Evolutionary conservation across 2,797 vertebrate species (phyloP).

Genomic region (Balearica regulorum): DNA sequence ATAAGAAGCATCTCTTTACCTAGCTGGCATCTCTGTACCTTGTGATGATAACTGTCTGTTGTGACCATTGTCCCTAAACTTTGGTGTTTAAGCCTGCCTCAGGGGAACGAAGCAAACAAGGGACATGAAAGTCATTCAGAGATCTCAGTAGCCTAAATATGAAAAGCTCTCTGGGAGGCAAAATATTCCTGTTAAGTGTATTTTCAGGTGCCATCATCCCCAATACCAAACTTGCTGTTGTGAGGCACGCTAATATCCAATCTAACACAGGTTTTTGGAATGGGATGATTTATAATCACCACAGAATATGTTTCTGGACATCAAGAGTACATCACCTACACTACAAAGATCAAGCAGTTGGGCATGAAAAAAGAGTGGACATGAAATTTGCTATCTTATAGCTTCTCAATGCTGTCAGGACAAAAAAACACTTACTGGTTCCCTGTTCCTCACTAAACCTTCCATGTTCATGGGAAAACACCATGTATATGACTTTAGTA

Average conservation of each 20-base stretch:
- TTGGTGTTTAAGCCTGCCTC: not conserved
- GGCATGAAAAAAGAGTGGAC: not conserved
- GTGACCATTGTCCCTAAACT: not conserved
- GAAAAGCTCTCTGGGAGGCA: not conserved
- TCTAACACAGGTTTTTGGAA: not conserved
- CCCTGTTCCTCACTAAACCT: not conserved
- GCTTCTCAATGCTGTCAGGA: not conserved
- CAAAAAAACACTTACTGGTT: not conserved
- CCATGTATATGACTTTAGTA: not conserved
- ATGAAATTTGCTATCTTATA: not conserved
- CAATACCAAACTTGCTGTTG: not conserved
- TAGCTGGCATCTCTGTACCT: not conserved
- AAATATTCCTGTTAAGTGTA: not conserved
- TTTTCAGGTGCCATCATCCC: not conserved
- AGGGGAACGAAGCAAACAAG: accelerated
- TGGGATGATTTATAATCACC: not conserved
- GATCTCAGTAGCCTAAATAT: not conserved
- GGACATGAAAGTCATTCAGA: not conserved
- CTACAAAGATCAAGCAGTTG: not conserved
- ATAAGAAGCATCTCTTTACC: not conserved
- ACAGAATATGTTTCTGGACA: not conserved
- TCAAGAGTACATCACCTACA: not conserved
- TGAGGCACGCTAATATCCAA: accelerated
- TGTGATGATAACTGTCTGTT: not conserved
- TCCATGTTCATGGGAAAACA: not conserved